Conservation (phyloP, 2,888 invertebrate species). For the Amaurobius ferox region DNA sequence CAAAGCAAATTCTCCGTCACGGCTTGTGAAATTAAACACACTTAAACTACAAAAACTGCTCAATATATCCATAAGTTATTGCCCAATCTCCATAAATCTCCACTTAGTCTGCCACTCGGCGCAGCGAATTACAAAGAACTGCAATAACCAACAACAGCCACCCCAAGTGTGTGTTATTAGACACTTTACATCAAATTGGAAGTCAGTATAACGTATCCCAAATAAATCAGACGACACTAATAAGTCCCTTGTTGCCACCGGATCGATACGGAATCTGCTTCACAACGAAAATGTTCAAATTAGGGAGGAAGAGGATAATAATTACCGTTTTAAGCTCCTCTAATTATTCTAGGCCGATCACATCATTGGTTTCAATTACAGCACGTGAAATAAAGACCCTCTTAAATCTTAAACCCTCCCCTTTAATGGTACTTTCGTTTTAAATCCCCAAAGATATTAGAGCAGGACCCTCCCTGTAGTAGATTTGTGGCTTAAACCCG, state of each 20-base stretch:
- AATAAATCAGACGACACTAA: conserved; percentile 16
- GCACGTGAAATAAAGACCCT: conserved; percentile 11
- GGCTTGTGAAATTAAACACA: too few species aligned
- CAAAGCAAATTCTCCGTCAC: too few species aligned
- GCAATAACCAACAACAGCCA: background rate
- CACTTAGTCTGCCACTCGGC: background rate
- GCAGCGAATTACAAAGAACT: background rate
- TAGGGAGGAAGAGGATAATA: conserved; percentile 10
- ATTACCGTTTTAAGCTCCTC: conserved; percentile 11
- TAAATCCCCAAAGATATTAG: conserved; percentile 10
- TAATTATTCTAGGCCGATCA: conserved; percentile 7
- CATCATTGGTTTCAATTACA: conserved; percentile 13
- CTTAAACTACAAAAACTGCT: background rate
- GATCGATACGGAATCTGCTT: background rate
- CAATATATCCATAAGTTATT: background rate
- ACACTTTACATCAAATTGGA: conserved; percentile 14
- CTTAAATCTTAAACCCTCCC: conserved; percentile 14
- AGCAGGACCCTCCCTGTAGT: background rate
- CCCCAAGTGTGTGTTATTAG: conserved; percentile 18
- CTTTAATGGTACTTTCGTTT: conserved; percentile 9
- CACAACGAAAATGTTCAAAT: conserved; percentile 16
- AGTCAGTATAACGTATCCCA: background rate
- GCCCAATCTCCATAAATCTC: background rate
- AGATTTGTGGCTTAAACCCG: background rate
- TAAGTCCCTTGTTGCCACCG: conserved; percentile 4